phyloP scores from a whole-genome alignment of 2,888 invertebrate species.

The Microplitis manilae region DNA sequence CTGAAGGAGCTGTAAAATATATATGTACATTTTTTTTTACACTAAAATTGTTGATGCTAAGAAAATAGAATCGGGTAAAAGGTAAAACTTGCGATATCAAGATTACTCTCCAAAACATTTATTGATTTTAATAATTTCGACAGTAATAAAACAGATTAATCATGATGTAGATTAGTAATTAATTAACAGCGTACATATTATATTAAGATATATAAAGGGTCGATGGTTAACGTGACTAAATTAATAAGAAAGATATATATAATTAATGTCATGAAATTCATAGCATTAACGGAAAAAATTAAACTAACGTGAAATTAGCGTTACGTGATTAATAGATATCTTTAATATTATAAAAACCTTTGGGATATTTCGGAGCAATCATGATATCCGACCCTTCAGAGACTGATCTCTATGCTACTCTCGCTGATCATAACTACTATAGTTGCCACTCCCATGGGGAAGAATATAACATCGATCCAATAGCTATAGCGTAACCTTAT shows the following conservation, averaged over 20 bases:
- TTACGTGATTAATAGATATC: background rate
- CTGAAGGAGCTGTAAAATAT: no score
- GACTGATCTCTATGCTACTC: background rate
- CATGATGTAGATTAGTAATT: no score
- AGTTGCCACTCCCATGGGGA: slow-evolving; percentile 17
- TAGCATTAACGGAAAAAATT: background rate
- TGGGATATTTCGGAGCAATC: background rate
- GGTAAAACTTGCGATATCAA: no score
- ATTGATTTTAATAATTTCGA: no score
- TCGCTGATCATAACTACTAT: slow-evolving; percentile 4
- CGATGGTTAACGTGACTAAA: background rate
- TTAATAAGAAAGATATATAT: background rate
- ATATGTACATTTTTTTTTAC: no score
- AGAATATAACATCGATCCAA: slow-evolving; percentile 29
- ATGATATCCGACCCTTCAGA: background rate
- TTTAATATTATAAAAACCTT: background rate
- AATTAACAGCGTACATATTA: no score
- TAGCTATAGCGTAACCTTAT: slow-evolving; percentile 16
- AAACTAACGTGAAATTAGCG: background rate
- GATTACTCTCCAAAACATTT: no score
- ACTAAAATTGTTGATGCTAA: no score
- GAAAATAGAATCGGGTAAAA: no score
- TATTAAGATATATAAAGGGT: no score
- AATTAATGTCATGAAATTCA: background rate
- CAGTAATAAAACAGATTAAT: no score